Evolutionary conservation across 2,888 invertebrate species (phyloP).

Genomic region (Leptothorax acervorum): DNA sequence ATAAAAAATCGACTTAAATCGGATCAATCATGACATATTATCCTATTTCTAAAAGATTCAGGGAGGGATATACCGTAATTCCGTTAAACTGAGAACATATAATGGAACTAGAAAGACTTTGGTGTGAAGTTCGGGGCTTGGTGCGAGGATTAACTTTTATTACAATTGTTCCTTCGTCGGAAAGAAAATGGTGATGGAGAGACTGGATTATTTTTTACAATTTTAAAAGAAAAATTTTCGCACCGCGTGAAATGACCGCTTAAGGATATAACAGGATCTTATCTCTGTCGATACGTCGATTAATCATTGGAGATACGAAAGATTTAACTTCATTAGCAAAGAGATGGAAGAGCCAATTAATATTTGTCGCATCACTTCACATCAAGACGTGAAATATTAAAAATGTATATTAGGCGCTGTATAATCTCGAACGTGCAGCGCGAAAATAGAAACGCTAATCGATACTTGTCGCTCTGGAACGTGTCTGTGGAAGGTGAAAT

Average conservation of each 20-base stretch:
- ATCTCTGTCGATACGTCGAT: conserved; percentile 2
- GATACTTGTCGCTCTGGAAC: conserved; percentile 51
- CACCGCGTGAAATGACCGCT: background rate
- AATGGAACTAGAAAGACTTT: background rate
- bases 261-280: background rate
- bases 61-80: background rate
- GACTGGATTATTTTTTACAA: background rate
- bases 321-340: conserved; percentile 4
- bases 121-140: background rate
- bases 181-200: background rate
- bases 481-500: conserved; percentile 52
- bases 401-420: conserved; percentile 45
- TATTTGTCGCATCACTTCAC: background rate
- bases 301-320: background rate
- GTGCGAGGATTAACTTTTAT: conserved; percentile 8
- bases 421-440: conserved; percentile 47
- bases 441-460: conserved; percentile 54
- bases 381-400: conserved; percentile 37
- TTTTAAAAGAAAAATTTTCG: background rate
- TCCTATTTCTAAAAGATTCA: conserved; percentile 17
- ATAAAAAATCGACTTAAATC: background rate
- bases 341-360: conserved; percentile 24
- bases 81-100: background rate
- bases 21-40: background rate
- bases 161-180: background rate